Conservation (phyloP, 2,113 vertebrate species). For the Propithecus coquereli region DNA sequence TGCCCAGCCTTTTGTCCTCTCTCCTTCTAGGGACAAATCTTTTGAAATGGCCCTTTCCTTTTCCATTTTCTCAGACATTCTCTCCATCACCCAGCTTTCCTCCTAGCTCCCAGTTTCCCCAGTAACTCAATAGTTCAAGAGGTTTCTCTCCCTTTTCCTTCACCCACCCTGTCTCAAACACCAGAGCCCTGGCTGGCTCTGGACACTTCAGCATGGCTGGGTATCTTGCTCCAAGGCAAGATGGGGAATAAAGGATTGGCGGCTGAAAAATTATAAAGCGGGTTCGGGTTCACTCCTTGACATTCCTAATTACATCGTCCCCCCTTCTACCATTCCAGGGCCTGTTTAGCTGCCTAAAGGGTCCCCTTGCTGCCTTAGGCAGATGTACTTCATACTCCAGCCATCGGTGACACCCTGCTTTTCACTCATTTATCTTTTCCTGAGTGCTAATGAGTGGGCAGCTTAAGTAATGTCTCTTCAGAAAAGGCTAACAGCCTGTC, state of each 20-base stretch:
- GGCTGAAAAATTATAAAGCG: conserved; percentile 6
- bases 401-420: neutral
- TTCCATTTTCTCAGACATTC: neutral
- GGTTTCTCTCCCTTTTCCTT: neutral
- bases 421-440: neutral
- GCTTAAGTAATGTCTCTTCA: neutral
- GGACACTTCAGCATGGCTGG: neutral
- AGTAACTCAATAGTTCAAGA: neutral
- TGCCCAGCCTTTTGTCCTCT: conserved; percentile 8
- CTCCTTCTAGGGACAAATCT: neutral
- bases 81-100: neutral
- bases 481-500: conserved; percentile 2
- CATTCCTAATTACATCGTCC: neutral
- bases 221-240: neutral
- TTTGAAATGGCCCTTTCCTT: conserved; percentile 33
- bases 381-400: neutral
- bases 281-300: neutral
- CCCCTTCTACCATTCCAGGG: neutral
- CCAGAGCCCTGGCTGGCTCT: neutral
- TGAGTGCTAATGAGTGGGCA: neutral
- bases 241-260: neutral
- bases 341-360: neutral
- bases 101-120: neutral
- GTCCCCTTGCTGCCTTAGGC: neutral
- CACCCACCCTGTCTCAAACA: neutral